Percentiles rank a stretch among this genome's conserved stretches.
Conservation (phyloP, 2,888 invertebrate genomes). For the Xestoiulus laeticollis region DNA sequence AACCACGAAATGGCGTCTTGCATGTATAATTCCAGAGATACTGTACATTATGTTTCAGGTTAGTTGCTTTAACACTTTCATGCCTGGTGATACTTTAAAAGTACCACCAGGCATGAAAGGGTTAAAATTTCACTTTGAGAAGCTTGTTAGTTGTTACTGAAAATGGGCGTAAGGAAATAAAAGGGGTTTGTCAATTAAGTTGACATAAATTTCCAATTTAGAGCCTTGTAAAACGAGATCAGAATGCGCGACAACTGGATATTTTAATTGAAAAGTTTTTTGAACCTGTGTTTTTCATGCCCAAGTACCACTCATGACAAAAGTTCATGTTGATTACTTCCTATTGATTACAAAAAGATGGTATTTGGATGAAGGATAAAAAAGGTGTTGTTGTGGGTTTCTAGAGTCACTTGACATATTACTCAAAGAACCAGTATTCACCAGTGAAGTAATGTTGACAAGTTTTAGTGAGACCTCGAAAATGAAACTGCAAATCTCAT, state of each 20-base stretch:
- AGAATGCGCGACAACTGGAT: too few species aligned
- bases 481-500: neutral
- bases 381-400: neutral
- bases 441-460: neutral
- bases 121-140: too few species aligned
- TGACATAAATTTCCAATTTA: neutral
- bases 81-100: too few species aligned
- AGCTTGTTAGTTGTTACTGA: too few species aligned
- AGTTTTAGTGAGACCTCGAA: neutral
- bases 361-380: neutral
- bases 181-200: neutral
- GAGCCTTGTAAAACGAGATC: neutral
- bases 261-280: neutral
- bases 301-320: neutral
- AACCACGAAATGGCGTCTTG: too few species aligned
- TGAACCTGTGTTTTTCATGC: conserved; percentile 3
- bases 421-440: neutral
- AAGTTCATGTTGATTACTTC: neutral
- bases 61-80: too few species aligned
- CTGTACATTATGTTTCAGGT: too few species aligned
- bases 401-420: neutral
- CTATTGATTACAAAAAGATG: neutral
- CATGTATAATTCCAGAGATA: too few species aligned
- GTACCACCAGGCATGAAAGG: too few species aligned
- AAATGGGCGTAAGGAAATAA: neutral